These are phyloP conservation scores for Heliconius hewitsoni DNA, from an alignment of 1,140 invertebrate genomes.

Conservation along the genomic window DNA sequence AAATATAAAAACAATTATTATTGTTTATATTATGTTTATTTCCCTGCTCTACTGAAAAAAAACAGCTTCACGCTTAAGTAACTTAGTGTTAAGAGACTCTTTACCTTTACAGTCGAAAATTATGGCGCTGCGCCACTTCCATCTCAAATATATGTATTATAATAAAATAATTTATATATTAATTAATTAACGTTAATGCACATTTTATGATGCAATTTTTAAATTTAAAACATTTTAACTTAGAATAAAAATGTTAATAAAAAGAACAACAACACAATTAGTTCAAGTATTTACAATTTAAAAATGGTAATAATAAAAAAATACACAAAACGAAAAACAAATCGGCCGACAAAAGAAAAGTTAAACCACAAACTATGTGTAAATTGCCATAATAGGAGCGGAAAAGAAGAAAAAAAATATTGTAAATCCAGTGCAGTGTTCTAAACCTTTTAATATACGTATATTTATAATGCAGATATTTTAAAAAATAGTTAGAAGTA, in stretches of 20 bases:
- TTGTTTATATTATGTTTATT: no score
- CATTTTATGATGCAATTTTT: no score
- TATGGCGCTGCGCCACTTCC: no score
- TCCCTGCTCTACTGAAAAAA: no score
- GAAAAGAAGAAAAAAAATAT: conserved; percentile 53
- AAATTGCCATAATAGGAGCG: conserved; percentile 67
- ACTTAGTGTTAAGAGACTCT: no score
- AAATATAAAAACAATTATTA: no score
- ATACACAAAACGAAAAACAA: conserved; percentile 48
- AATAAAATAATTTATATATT: no score
- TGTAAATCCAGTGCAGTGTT: conserved; percentile 37
- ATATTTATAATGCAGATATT: conserved; percentile 47
- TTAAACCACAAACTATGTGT: conserved; percentile 61
- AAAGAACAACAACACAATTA: conserved; percentile 32
- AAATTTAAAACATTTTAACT: no score
- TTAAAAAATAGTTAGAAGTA: neutral
- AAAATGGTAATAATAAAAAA: conserved; percentile 15
- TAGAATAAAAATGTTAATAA: neutral
- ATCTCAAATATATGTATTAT: no score
- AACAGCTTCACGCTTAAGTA: no score
- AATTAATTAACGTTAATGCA: no score
- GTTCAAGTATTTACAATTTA: conserved; percentile 4
- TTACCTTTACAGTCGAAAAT: no score
- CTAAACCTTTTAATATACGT: conserved; percentile 49
- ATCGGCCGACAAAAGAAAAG: conserved; percentile 65